Conservation (phyloP, 2,797 vertebrate species). For the Sebastes flavidus region DNA sequence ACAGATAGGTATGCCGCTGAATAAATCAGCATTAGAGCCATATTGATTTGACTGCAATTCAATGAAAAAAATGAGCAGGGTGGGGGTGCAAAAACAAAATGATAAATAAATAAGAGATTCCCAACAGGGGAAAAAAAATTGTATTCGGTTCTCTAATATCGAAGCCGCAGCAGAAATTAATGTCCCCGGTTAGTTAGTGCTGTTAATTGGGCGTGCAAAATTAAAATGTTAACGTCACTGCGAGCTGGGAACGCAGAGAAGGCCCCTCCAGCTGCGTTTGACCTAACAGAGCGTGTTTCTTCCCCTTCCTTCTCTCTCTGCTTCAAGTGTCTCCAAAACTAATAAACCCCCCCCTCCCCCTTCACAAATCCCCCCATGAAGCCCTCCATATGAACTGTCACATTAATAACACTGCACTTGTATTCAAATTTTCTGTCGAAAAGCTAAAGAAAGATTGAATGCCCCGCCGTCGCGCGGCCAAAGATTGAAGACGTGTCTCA, state of each 20-base stretch:
- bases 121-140: constrained; percentile 45
- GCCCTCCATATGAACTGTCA: constrained; percentile 89
- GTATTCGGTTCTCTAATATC: constrained; percentile 59
- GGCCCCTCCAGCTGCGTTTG: constrained; percentile 65
- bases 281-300: constrained; percentile 75
- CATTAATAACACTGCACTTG: constrained; percentile 97
- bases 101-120: constrained; percentile 66
- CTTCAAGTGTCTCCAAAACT: constrained; percentile 83
- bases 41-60: constrained; percentile 70
- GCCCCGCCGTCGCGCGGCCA: constrained; percentile 94
- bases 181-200: constrained; percentile 78
- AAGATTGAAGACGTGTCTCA: constrained; percentile 98
- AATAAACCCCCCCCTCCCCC: constrained; percentile 68
- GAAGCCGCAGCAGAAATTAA: constrained; percentile 72
- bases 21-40: constrained; percentile 72
- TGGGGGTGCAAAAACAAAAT: constrained; percentile 46
- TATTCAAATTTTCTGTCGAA: constrained; percentile 99
- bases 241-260: constrained; percentile 49
- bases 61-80: constrained; percentile 35
- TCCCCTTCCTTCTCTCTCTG: constrained; percentile 66
- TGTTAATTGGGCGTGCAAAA: constrained; percentile 81
- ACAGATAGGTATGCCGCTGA: constrained; percentile 43
- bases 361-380: constrained; percentile 81
- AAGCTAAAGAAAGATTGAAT: constrained; percentile 99
- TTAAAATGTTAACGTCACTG: constrained; percentile 78